Evolutionary conservation across 2,113 vertebrate species (phyloP).

Genomic region (Seriola quinqueradiata): DNA sequence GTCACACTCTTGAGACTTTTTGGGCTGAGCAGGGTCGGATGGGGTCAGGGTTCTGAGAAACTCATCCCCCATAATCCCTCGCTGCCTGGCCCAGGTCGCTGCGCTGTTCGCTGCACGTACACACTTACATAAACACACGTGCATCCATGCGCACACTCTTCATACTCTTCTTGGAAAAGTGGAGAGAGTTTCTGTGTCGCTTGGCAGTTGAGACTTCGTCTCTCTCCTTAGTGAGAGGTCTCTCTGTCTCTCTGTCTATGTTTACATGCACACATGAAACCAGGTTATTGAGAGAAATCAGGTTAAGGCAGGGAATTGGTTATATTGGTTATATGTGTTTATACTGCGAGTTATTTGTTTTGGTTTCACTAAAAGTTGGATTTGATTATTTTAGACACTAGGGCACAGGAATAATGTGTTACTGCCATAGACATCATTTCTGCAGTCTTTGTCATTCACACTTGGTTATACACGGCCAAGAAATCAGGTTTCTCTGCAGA

Average conservation of each 20-base stretch:
- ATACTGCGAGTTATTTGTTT: conserved; percentile 12
- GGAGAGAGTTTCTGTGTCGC: conserved; percentile 36
- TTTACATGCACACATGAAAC: conserved; percentile 37
- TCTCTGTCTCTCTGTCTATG: conserved; percentile 23
- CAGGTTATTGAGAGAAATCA: conserved; percentile 30
- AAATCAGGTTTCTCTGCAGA: neutral
- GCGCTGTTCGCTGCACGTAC: conserved; percentile 43
- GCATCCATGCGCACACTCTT: conserved; percentile 6
- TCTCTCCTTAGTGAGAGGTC: conserved; percentile 40
- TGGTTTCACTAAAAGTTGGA: conserved; percentile 9
- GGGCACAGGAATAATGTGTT: neutral
- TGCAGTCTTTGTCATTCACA: neutral
- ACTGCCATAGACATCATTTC: neutral
- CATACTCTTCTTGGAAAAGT: conserved; percentile 37
- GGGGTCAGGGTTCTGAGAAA: conserved; percentile 76
- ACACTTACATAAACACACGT: conserved; percentile 41
- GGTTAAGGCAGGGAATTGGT: neutral
- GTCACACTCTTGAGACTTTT: conserved; percentile 40
- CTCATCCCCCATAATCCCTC: conserved; percentile 65
- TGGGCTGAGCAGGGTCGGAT: conserved; percentile 75
- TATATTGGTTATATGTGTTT: conserved; percentile 18
- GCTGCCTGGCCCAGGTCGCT: conserved; percentile 50
- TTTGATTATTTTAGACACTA: conserved; percentile 10
- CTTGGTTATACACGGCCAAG: neutral
- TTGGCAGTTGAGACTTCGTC: conserved; percentile 50